A percentile compares a stretch with the other conserved stretches of the same genome.
phyloP scores from a whole-genome alignment of 2,113 vertebrate genomes.

The Channa argus region DNA sequence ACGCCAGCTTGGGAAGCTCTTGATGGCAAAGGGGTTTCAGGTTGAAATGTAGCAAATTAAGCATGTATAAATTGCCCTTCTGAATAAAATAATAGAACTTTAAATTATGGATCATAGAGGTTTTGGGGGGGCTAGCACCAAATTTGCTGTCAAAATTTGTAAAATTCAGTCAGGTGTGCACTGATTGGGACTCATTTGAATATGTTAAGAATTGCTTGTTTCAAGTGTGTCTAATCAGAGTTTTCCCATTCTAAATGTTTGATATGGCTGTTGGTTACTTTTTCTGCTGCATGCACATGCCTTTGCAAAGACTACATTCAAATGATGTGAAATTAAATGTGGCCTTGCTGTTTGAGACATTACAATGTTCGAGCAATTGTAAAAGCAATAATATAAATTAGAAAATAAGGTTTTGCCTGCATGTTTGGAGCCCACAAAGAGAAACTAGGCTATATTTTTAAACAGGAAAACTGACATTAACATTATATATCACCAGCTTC shows the following conservation, averaged over 20 bases:
- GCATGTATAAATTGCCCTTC: constrained; percentile 64
- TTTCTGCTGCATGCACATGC: background rate
- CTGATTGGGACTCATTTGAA: constrained; percentile 41
- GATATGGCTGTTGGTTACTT: constrained; percentile 31
- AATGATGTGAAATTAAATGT: constrained; percentile 8
- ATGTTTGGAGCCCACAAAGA: too few species aligned
- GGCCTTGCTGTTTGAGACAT: background rate
- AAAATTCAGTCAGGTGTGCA: constrained; percentile 32
- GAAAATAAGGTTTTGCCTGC: background rate
- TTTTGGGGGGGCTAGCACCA: background rate
- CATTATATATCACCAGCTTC: background rate
- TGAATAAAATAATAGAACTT: constrained; percentile 61
- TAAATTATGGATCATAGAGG: constrained; percentile 53
- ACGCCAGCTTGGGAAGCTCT: constrained; percentile 46
- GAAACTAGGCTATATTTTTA: background rate
- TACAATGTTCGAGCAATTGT: background rate
- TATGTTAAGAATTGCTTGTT: constrained; percentile 38
- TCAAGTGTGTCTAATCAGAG: constrained; percentile 38
- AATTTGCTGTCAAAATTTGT: constrained; percentile 39
- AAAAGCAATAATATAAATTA: background rate
- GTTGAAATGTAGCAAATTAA: constrained; percentile 76
- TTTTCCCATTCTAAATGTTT: constrained; percentile 8
- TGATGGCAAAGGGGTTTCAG: constrained; percentile 56
- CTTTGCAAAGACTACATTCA: constrained; percentile 8
- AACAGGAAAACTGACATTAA: background rate